Base-by-base conservation (phyloP, 2,888 invertebrate species). In the Dynastes maya region DNA sequence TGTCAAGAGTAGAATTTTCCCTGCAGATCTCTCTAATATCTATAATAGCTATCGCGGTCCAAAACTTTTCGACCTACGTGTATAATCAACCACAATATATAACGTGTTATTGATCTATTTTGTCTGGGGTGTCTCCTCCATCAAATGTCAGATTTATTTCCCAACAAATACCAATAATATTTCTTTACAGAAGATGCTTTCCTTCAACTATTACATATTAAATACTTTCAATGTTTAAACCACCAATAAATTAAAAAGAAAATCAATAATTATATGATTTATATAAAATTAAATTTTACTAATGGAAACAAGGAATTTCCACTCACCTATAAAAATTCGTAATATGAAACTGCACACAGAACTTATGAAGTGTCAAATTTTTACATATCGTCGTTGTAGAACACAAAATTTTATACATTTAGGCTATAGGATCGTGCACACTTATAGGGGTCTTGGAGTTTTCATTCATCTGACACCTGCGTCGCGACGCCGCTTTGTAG, bases 361-460 rank as follows among this genome's bases (percentile, higher is more conserved):
- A 68, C 75, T 78, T 79, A 76, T 78, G 79, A 74, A 72, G 79
- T 80, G 79, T 77, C 71, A 80, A 80, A 80, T 80, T 79, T 78
- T 76, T 82, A 82, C 80, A 82, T 82, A 81, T 82, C 80, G 80
- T 82, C 80, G 81, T 80, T 80, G 79, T 77, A 81, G 81, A 82
- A 81, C 80, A 81, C 80, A 80, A 77, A 77, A 81, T 80, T 81
- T 81, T 80, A 79, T 80, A 81, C 82, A 82, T 82, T 83, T 82
- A 82, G 82, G 82, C 81, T 78, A 79, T 45, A 8, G 27, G 68
- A n/a, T 29, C 16, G 9, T 80, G 79, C 75, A 78, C 77, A 76
- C 16, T 58, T 16, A 16, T 58, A 78, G 79, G 76, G 76, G 78
- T 64, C 80, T 78, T 58, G 75, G 72, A 80, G 80, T 78, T 65